A percentile compares a stretch with the other conserved stretches of the same genome.
Conservation (phyloP, 2,888 invertebrate genomes). For the Drosophila tripunctata region DNA sequence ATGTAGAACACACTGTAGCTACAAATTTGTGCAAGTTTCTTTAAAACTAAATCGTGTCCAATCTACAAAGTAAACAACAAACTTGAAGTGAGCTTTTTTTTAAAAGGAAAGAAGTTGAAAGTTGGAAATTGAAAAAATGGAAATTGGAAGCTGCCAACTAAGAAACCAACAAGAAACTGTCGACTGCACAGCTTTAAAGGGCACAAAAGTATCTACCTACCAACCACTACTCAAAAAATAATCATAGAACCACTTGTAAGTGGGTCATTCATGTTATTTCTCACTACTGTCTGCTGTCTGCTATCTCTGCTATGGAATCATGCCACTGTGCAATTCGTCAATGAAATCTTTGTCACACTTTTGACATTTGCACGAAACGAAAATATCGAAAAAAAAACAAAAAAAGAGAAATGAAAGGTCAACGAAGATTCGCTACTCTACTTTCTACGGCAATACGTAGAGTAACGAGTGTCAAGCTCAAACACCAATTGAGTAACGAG, state of each 20-base stretch:
- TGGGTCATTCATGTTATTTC: constrained; percentile 42
- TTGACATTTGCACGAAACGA: constrained; percentile 61
- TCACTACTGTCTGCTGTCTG: not conserved
- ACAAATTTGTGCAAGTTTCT: constrained; percentile 71
- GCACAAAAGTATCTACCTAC: constrained; percentile 36
- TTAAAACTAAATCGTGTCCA: constrained; percentile 63
- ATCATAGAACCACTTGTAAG: constrained; percentile 23
- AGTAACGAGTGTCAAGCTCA: not conserved
- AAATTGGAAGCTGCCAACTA: constrained; percentile 10
- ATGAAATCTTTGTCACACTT: constrained; percentile 63
- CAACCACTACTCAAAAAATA: constrained; percentile 14
- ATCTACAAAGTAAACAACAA: constrained; percentile 19
- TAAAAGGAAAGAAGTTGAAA: not conserved
- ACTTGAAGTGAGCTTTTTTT: not conserved
- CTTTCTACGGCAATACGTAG: too few species aligned
- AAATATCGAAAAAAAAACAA: not conserved
- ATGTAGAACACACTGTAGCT: constrained; percentile 57
- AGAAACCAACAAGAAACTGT: not conserved
- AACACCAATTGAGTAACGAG: not conserved
- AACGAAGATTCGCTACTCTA: too few species aligned
- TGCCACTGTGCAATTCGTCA: constrained; percentile 51
- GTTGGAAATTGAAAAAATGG: not conserved
- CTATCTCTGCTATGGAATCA: constrained; percentile 33
- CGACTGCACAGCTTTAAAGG: constrained; percentile 33
- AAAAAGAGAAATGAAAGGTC: not conserved